Base-by-base conservation (phyloP, 2,113 vertebrate species). In the Toxotes jaculatrix region DNA sequence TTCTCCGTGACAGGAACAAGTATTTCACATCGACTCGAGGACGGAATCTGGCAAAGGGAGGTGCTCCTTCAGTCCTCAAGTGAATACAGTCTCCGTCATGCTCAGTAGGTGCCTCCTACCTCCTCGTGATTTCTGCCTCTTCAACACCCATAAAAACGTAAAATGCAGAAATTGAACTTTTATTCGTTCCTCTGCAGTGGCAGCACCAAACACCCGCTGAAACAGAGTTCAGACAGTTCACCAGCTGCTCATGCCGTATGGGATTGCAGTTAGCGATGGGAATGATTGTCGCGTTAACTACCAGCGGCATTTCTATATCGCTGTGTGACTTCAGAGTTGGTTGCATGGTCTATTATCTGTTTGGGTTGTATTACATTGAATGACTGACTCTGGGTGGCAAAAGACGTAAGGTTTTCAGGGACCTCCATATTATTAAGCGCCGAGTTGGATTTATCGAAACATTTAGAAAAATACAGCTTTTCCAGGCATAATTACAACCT, bases 81-180 rank as follows among this genome's bases (percentile, higher is more conserved):
- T 99, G 89, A 98, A 99, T 74, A 99, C 98, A 0, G 97, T 98
- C 53, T 99, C 98, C 57, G 95, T 99, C 85, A 99, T 99, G 98
- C 97, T 99, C 90, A 99, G 98, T 99, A 95, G 96, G 98, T 99
- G 86, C 34, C 69, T 64, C 62, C 43, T 14, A 17, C 49, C 40
- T 31, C 55, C 40, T 42, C 21, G 1, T 7, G 61, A 42, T 55
- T 40, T 71, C 10, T 53, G 21, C 12, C 19, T 11, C 17, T 64
- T 43, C 4, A 31, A 47, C 23, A 42, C n/a, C 21, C 14, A 3
- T 3, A 9, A 11, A 21, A 38, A 62, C 27, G 7, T 6, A 38
- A 62, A 57, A 43, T 1, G 7, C 1, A 43, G 42, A 43, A 43
- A 43, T 43, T 43, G 5, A 43, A 43, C 11, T 12, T 43, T 43